Evolutionary conservation across 2,113 vertebrate genomes (phyloP), one percentile per base, ranked within the genome.

Genomic region (Numida meleagris): DNA sequence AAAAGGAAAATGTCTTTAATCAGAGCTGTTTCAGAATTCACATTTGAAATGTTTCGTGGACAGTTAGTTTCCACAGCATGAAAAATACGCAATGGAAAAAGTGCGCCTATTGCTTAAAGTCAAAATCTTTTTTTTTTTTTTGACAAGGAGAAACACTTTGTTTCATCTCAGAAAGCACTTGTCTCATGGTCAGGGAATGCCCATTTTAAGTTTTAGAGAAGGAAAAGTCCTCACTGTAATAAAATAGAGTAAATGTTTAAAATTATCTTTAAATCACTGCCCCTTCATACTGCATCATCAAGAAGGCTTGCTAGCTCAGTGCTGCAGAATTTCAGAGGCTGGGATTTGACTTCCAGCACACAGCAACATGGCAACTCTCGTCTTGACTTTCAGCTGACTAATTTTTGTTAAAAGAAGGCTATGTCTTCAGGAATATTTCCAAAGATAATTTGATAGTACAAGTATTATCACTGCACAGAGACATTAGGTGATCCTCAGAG

Each of bases 61-160:
- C 15, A 9, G 88, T 91, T 93, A 83, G 79, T 55, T 91, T 90
- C 73, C 76, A 63, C 76, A 81, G 68, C 72, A 77, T 86, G 88
- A 94, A 88, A 93, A 90, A 93, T 88, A 93, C 33, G 73, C 68
- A 91, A 70, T 86, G 92, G n/a, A 73, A 94, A 96, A 53, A 92
- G 92, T 83, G 76, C 75, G 93, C 85, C 34, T 81, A 78, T 86
- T 80, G 92, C 90, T 93, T 90, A 92, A 95, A 94, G 96, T 94
- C 82, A 91, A 94, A 96, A 92, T 86, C 61, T 94, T 87, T 94
- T 96, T 81, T 88, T 38, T 86, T 88, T 94, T 91, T 95, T 96
- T 81, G 72, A 93, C 34, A 74, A 82, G 87, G 80, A 94, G 17
- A 58, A 92, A 94, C 88, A 86, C 76, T 92, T 92, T 81, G 51